Evolutionary conservation across 2,888 invertebrate species (phyloP), one percentile per base, ranked within the genome.

Genomic region (Callyntrura guangdongensis): DNA sequence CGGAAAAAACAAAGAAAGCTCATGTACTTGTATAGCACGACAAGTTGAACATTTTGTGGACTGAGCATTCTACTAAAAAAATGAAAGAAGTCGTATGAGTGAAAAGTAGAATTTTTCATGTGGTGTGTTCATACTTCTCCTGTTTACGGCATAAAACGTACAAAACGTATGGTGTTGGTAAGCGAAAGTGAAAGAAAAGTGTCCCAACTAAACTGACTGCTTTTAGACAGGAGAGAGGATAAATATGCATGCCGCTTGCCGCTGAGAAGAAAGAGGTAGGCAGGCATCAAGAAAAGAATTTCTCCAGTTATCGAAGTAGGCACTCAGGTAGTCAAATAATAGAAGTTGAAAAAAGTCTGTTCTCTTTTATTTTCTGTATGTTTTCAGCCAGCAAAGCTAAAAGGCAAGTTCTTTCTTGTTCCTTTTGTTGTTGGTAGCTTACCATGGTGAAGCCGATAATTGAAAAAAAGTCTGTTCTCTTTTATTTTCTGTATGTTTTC

Each of bases 401-500:
- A 36, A 49, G 53, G 56, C 56, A 77, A 72, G 87, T 84, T 61
- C 88, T 82, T 79, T 84, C 72, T 86, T 87, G 92, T 93, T 94
- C 72, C 87, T 87, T 92, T 93, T 94, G 93, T 94, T 94, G 93
- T 92, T 82, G 83, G 81, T 83, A 82, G 77, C 91, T 94, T 92
- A 87, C 94, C 94, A 93, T 93, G 94, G 93, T 93, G 93, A 93
- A 93, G 89, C 91, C 92, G 92, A 94, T 94, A 93, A 94, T 36
- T 36, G 36, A 36, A 36, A 36, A 27, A 69, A 69, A 27, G 1
- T 20, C 0, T 12, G 12, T 27, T 25, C 17, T 61, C 25, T 74
- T 22, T 77, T 25, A 8, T 22, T 64, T 20, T 22, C 74, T 22
- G 49, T 74, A n/a, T 36, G 36, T 36, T 36, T 36, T 6, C 36